These are phyloP conservation scores for Kuschelorhynchus macadamiae DNA, from an alignment of 2,888 invertebrate species.

Conservation along the genomic window DNA sequence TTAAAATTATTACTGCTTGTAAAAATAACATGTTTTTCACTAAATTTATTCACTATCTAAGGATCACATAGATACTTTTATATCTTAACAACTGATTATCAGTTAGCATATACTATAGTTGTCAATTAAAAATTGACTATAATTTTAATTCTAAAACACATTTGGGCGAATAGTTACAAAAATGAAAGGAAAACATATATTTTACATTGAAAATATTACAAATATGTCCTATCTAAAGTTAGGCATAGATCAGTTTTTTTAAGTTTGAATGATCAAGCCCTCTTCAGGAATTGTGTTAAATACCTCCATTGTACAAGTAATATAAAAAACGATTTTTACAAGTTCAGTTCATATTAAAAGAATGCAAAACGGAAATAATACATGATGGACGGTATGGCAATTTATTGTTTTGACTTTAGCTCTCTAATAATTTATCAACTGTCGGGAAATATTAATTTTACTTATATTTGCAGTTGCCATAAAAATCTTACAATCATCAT, in stretches of 20 bases:
- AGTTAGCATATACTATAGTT: constrained; percentile 55
- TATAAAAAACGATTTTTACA: too few relatives aligned
- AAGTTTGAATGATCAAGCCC: background rate
- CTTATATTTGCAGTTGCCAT: too few relatives aligned
- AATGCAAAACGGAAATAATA: too few relatives aligned
- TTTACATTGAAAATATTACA: constrained; percentile 32
- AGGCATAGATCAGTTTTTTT: background rate
- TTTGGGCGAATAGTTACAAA: constrained; percentile 24
- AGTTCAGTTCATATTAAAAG: too few relatives aligned
- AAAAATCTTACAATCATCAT: too few relatives aligned
- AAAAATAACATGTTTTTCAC: constrained; percentile 54
- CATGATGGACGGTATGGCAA: too few relatives aligned
- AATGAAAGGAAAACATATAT: constrained; percentile 33
- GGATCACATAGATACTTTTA: constrained; percentile 60
- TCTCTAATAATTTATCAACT: too few relatives aligned
- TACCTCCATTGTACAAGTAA: too few relatives aligned
- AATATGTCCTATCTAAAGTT: background rate
- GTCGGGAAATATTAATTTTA: too few relatives aligned
- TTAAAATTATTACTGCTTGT: constrained; percentile 42
- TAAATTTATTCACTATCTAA: constrained; percentile 52
- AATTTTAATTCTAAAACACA: constrained; percentile 27
- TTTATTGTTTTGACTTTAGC: too few relatives aligned
- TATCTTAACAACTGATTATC: constrained; percentile 62
- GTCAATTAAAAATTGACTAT: constrained; percentile 37
- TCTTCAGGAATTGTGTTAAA: too few relatives aligned